Evolutionary conservation across 2,113 vertebrate species (phyloP), one percentile per base, ranked within the genome.

Genomic region (Tonatia bakeri): DNA sequence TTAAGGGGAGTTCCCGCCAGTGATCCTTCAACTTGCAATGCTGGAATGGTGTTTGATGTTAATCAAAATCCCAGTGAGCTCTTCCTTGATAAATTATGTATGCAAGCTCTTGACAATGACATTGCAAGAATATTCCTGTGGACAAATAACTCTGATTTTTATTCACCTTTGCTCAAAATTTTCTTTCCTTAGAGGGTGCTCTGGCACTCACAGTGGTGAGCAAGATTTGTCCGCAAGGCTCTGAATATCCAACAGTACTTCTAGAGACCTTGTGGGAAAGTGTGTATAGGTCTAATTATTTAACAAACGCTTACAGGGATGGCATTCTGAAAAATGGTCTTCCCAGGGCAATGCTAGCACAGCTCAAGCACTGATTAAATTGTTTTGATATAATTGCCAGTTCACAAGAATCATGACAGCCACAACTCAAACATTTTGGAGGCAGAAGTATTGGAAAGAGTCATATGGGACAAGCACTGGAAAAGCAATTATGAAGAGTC

Each of bases 351-450:
- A 83, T 5, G 43, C 61, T 81, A 79, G 90, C 40, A 33, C 33
- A 90, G 54, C 77, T 76, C 85, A 77, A 90, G 59, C 33, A 85
- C 87, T 91, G 85, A 96, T 96, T 94, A 96, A 91, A 91, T 89
- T 36, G 64, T 89, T 94, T 70, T 89, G 92, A 94, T 73, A 92
- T 94, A 86, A 96, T 65, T 93, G 87, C 54, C 64, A 77, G 88
- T 95, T 94, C 90, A 82, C 12, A 80, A 90, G 96, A 96, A 83
- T 82, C 82, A 92, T 70, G 88, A 75, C 69, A 92, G 86, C 54
- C 79, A 47, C 69, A 56, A 17, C 52, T 96, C 52, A 70, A 59
- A 96, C 69, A 75, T 79, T 96, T 52, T 92, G 80, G 83, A 94
- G 83, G 65, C 82, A 79, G 94, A 94, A 70, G 61, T 77, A 76